Conservation (phyloP, 2,113 vertebrate species). For the Sinocyclocheilus anophthalmus region DNA sequence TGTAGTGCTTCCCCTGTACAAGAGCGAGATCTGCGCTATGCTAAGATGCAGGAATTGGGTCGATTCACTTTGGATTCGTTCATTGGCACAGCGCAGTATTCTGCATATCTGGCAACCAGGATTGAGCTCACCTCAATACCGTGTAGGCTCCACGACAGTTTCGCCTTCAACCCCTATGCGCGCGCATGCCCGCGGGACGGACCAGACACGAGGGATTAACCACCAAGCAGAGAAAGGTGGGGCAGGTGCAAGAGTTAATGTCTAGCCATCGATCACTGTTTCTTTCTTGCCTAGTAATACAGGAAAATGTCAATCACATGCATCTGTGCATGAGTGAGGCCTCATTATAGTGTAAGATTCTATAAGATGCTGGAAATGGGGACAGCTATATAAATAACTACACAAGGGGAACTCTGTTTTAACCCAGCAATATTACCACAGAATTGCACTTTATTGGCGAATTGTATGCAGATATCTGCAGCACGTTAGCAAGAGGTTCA, state of each 20-base stretch:
- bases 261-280: constrained; percentile 29
- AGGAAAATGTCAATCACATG: constrained; percentile 23
- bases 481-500: constrained; percentile 9
- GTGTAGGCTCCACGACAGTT: too few relatives aligned
- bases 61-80: too few relatives aligned
- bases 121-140: too few relatives aligned
- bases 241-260: constrained; percentile 25
- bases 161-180: too few relatives aligned
- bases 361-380: background rate
- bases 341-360: background rate
- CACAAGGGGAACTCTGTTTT: background rate
- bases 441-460: background rate
- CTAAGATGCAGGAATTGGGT: too few relatives aligned
- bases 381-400: constrained; percentile 23
- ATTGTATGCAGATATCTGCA: background rate
- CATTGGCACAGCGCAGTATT: too few relatives aligned
- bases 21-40: too few relatives aligned
- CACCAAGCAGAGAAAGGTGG: too few relatives aligned
- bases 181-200: too few relatives aligned
- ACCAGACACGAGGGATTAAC: too few relatives aligned
- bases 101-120: too few relatives aligned
- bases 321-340: background rate
- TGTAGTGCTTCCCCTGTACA: too few relatives aligned
- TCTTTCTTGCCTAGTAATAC: background rate
- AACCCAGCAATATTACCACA: background rate